Conservation (phyloP, 1,140 invertebrate genomes). For the Pachyrhynchus sulphureomaculatus region DNA sequence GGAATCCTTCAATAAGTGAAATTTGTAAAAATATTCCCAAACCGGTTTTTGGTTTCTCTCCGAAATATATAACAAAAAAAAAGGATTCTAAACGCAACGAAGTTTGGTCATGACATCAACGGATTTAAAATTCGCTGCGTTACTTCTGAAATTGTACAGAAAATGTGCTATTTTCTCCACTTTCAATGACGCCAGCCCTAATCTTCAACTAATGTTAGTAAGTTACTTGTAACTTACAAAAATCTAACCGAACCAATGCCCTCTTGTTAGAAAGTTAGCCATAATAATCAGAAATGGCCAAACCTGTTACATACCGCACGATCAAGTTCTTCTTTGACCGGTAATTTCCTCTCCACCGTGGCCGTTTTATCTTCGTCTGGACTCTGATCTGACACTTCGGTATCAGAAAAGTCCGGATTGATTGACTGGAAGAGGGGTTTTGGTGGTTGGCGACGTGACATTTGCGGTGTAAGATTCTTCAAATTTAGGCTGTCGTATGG, state of each 20-base stretch:
- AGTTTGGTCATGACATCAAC: no score
- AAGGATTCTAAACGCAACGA: no score
- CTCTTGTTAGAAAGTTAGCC: constrained; percentile 25
- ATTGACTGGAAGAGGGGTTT: constrained; percentile 66
- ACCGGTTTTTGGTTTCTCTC: no score
- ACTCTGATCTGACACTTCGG: constrained; percentile 70
- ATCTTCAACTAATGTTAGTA: neutral
- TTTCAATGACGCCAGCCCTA: no score
- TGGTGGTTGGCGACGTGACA: constrained; percentile 68
- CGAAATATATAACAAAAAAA: no score
- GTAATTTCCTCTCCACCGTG: constrained; percentile 72
- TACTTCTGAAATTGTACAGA: no score
- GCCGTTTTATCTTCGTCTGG: constrained; percentile 73
- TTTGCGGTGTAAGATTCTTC: constrained; percentile 71
- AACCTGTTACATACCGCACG: constrained; percentile 58
- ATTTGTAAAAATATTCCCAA: no score
- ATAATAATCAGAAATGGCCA: constrained; percentile 29
- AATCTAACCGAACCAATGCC: constrained; percentile 6
- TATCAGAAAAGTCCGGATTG: constrained; percentile 67
- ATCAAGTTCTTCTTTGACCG: constrained; percentile 79
- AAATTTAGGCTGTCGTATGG: constrained; percentile 75
- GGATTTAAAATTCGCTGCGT: no score
- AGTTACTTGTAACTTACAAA: no score
- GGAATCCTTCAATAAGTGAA: no score
- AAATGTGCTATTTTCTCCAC: no score